Evolutionary conservation across 2,113 vertebrate genomes (phyloP).

Genomic region (Uropsilus gracilis): DNA sequence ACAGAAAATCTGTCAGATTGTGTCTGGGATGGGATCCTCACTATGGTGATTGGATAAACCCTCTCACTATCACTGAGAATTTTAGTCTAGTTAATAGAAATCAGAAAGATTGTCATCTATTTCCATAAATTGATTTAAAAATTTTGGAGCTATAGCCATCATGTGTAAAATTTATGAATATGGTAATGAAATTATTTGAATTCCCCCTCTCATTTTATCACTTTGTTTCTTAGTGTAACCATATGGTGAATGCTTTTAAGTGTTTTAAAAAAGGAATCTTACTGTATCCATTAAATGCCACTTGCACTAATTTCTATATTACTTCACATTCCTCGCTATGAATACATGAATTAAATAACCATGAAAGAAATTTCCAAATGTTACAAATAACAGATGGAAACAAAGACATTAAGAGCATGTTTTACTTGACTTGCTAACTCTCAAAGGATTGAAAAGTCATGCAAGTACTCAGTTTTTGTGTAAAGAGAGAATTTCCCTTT

Average conservation of each 20-base stretch:
- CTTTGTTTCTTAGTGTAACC: neutral
- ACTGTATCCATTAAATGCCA: neutral
- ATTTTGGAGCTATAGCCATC: neutral
- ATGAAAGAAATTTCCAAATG: neutral
- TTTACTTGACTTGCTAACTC: constrained; percentile 13
- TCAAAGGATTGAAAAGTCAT: neutral
- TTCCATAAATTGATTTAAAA: neutral
- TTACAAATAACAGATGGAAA: neutral
- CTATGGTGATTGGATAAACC: too few relatives aligned
- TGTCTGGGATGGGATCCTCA: too few relatives aligned
- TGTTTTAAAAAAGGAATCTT: neutral
- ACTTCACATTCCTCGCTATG: neutral
- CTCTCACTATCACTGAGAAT: too few relatives aligned
- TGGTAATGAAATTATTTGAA: neutral
- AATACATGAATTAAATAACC: constrained; percentile 50
- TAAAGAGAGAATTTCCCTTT: neutral
- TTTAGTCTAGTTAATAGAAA: too few relatives aligned
- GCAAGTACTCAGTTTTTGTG: neutral
- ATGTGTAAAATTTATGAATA: neutral
- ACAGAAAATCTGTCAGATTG: too few relatives aligned
- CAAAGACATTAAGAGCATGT: neutral
- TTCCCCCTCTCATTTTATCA: neutral
- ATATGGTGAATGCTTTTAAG: neutral
- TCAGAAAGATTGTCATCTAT: neutral
- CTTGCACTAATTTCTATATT: constrained; percentile 30